Conservation (phyloP, 2,113 vertebrate species). For the Conger conger region DNA sequence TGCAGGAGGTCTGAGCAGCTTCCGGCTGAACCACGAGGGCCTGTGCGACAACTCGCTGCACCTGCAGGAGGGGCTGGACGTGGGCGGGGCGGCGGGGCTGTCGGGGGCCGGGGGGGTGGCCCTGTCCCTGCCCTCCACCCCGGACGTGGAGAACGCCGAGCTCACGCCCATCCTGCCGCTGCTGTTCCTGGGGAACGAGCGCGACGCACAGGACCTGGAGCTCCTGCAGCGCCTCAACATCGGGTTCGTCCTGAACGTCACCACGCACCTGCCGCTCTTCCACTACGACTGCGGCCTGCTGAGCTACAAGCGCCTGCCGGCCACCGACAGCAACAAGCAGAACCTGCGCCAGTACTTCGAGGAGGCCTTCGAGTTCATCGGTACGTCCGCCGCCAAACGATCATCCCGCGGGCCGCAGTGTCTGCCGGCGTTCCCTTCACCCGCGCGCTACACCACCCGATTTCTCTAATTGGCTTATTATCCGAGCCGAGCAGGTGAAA, state of each 20-base stretch:
- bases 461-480: no score
- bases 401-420: no score
- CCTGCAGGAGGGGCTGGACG: conserved; percentile 82
- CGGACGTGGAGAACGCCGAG: conserved; percentile 95
- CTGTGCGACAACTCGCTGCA: conserved; percentile 97
- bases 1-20: conserved; percentile 90
- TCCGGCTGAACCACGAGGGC: conserved; percentile 90
- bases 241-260: conserved; percentile 91
- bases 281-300: conserved; percentile 90
- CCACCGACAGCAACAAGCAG: conserved; percentile 98
- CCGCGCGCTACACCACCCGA: no score
- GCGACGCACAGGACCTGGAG: conserved; percentile 88
- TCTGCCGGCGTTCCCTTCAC: no score
- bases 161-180: conserved; percentile 94
- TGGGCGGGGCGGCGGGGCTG: conserved; percentile 72
- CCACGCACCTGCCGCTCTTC: conserved; percentile 94
- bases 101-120: conserved; percentile 77
- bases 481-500: no score
- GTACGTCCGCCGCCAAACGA: conserved; percentile 68
- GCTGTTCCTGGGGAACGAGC: conserved; percentile 93
- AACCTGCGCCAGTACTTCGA: conserved; percentile 99
- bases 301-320: conserved; percentile 92
- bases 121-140: conserved; percentile 88
- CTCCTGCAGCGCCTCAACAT: conserved; percentile 89
- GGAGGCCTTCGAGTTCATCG: conserved; percentile 98